Base-by-base conservation (phyloP, 1,140 invertebrate species). In the Scaptomyza hsui region DNA sequence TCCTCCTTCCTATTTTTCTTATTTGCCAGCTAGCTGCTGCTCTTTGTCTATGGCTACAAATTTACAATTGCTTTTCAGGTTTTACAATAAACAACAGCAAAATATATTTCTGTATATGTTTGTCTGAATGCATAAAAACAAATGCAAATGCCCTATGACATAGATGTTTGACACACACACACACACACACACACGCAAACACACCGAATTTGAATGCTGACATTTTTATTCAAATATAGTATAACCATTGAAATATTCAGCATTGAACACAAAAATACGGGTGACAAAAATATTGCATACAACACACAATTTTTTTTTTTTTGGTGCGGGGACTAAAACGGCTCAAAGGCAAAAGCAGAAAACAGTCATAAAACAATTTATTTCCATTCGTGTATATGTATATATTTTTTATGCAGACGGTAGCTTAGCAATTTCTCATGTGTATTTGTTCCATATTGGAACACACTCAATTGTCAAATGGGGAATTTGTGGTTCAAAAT, bases 11-110 rank as follows among this genome's bases (percentile, higher is more conserved):
- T 44, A 32, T 39, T 55, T 39, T 65, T 18, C 4, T 16, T 59
- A 16, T 44, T 55, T 53, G 45, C 13, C 18, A 29, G 47, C 37
- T 61, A 29, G 26, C 26, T 35, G 65, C 47, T 56, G 41, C 57
- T 49, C 61, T 73, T 79, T 72, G 45, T 79, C 67, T 79, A 71
- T 62, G 55, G 13, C 49, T 47, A 59, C 56, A 61, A 55, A 65
- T 80, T 75, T 55, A 41, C 55, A 64, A 81, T 61, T 69, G 60
- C 60, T 61, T 59, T 71, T 49, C 72, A 59, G 53, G 55, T 42
- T 69, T 79, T 75, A 72, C 72, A 76, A 72, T 75, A 83, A 83
- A 86, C 72, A 83, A 80, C 16, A 39, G 29, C 47, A 68, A 79
- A 75, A 85, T 75, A n/a, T n/a, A n/a, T n/a, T n/a, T n/a, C n/a